Conservation (phyloP, 2,888 invertebrate species). For the Sinhomidia bicolor region DNA sequence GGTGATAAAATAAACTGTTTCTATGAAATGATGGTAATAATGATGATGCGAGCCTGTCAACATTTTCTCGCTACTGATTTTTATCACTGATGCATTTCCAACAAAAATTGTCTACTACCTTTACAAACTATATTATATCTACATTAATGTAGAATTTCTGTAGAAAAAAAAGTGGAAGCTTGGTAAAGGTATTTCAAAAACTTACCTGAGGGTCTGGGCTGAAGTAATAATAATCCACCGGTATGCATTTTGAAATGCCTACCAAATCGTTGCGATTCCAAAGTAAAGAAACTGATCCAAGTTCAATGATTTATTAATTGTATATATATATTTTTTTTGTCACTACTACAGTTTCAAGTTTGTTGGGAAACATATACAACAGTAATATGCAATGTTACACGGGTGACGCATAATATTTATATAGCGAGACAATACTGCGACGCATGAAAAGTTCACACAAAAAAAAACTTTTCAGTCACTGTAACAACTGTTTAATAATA, state of each 20-base stretch:
- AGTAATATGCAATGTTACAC: background rate
- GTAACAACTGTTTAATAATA: background rate
- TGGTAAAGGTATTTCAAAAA: slow-evolving; percentile 15
- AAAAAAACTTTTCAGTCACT: background rate
- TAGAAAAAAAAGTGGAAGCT: too few species aligned
- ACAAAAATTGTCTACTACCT: too few species aligned
- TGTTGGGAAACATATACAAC: background rate
- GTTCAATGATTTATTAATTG: background rate
- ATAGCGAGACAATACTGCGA: background rate
- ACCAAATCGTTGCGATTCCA: slow-evolving; percentile 49
- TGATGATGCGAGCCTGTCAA: background rate
- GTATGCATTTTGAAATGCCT: slow-evolving; percentile 78
- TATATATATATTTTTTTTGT: too few species aligned
- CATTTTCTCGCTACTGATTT: background rate
- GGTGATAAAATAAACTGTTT: background rate
- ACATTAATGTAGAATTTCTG: too few species aligned
- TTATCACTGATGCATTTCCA: too few species aligned
- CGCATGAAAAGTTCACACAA: background rate
- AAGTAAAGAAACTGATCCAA: slow-evolving; percentile 18
- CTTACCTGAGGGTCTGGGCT: slow-evolving; percentile 79
- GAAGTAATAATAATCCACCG: slow-evolving; percentile 79
- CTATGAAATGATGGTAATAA: background rate
- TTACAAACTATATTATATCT: too few species aligned
- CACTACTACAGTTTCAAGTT: slow-evolving; percentile 13
- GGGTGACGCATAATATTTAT: slow-evolving; percentile 10